phyloP scores from a whole-genome alignment of 2,888 invertebrate genomes.

The Biston betularia region DNA sequence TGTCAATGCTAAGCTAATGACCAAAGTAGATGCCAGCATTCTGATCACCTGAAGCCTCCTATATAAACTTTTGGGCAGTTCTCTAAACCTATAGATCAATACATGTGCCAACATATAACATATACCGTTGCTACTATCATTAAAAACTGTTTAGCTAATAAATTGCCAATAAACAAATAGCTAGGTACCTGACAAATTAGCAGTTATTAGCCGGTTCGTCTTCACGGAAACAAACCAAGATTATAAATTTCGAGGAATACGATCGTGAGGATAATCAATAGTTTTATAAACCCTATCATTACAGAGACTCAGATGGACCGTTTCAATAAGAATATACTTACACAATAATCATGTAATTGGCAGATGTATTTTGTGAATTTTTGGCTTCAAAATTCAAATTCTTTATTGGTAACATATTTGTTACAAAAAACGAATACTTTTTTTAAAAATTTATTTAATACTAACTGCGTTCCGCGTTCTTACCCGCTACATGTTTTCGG shows the following conservation, averaged over 20 bases:
- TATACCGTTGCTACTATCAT: constrained; percentile 15
- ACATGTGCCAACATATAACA: too few relatives aligned
- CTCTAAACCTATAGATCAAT: too few relatives aligned
- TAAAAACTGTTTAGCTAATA: constrained; percentile 26
- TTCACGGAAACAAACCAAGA: constrained; percentile 56
- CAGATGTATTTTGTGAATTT: constrained; percentile 15
- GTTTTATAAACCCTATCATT: constrained; percentile 69
- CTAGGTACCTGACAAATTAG: constrained; percentile 49
- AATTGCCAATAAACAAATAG: constrained; percentile 45
- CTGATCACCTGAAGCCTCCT: too few relatives aligned
- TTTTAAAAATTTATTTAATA: too few relatives aligned
- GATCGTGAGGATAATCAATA: constrained; percentile 64
- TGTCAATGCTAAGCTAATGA: too few relatives aligned
- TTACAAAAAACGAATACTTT: too few relatives aligned
- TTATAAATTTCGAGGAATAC: constrained; percentile 68
- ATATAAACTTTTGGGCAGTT: too few relatives aligned
- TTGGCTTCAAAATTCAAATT: too few relatives aligned
- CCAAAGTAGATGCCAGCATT: too few relatives aligned
- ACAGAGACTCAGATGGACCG: constrained; percentile 45
- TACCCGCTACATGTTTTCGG: too few relatives aligned
- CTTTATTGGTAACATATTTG: too few relatives aligned
- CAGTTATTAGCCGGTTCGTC: constrained; percentile 48
- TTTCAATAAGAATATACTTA: constrained; percentile 12
- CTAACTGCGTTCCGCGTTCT: too few relatives aligned
- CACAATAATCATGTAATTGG: constrained; percentile 28